Percentiles rank a stretch among this genome's conserved stretches.
These are phyloP conservation scores for Falcaria lacertinaria DNA, from an alignment of 2,888 invertebrate genomes.

Conservation along the genomic window DNA sequence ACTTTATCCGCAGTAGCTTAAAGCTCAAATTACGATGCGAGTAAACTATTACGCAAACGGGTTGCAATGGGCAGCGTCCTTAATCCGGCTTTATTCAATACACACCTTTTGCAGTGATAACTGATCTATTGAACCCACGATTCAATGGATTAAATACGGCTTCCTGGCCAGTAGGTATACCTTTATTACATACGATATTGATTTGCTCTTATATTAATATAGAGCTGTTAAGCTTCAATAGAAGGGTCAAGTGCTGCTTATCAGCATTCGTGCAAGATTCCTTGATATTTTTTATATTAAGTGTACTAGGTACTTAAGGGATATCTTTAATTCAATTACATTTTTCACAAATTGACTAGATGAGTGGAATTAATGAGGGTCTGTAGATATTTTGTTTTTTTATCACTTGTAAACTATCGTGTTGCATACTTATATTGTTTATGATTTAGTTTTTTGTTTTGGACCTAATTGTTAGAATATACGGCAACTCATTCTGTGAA, in stretches of 20 bases:
- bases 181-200: background rate
- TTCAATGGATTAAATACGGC: constrained; percentile 17
- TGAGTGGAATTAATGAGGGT: no score
- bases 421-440: no score
- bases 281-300: background rate
- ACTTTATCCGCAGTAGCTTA: background rate
- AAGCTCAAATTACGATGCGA: background rate
- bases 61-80: background rate
- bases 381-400: no score
- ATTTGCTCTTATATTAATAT: background rate
- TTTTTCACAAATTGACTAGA: no score
- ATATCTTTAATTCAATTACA: no score
- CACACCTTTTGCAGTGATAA: constrained; percentile 57
- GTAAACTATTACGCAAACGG: background rate
- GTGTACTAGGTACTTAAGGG: no score
- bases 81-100: constrained; percentile 50
- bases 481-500: no score
- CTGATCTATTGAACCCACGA: constrained; percentile 40
- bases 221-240: background rate
- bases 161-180: background rate
- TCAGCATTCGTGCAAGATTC: background rate
- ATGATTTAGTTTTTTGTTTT: no score
- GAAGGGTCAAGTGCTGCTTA: background rate
- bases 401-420: no score
- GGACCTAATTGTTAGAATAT: no score